These are phyloP conservation scores for Acrocephalus kingi DNA, from an alignment of 2,113 vertebrate species.

Conservation along the genomic window DNA sequence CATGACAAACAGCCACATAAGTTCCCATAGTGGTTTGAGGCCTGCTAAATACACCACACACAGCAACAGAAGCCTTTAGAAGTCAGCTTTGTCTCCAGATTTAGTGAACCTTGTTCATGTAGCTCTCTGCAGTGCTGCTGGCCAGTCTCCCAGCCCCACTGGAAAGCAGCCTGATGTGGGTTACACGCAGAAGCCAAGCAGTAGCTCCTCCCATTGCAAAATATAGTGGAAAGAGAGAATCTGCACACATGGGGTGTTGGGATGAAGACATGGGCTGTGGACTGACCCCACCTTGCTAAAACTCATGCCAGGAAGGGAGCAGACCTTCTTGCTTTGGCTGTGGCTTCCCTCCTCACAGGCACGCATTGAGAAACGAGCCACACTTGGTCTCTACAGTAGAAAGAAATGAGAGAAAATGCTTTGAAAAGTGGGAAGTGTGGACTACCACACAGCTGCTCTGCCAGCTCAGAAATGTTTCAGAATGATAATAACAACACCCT, in stretches of 20 bases:
- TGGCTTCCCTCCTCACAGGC: not conserved
- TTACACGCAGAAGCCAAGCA: not conserved
- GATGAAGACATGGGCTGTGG: not conserved
- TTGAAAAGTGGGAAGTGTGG: not conserved
- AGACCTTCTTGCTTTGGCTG: not conserved
- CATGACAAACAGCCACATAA: not conserved
- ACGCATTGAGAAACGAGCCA: not conserved
- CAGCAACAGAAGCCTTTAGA: not conserved
- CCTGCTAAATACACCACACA: not conserved
- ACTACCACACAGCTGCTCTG: not conserved
- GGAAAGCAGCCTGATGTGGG: not conserved
- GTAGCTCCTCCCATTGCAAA: not conserved
- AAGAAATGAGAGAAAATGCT: not conserved
- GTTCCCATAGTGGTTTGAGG: not conserved
- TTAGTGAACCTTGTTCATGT: not conserved
- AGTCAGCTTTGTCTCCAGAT: not conserved
- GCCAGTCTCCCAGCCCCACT: not conserved
- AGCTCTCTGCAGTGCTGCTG: not conserved
- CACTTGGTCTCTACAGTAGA: not conserved
- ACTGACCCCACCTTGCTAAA: not conserved
- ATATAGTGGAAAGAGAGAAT: rapidly evolving
- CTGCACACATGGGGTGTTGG: rapidly evolving
- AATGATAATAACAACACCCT: not conserved
- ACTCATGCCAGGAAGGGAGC: not conserved
- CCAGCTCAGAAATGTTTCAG: not conserved